These are phyloP conservation scores for Nautilus pompilius DNA, from an alignment of 1,140 invertebrate species.

Conservation along the genomic window DNA sequence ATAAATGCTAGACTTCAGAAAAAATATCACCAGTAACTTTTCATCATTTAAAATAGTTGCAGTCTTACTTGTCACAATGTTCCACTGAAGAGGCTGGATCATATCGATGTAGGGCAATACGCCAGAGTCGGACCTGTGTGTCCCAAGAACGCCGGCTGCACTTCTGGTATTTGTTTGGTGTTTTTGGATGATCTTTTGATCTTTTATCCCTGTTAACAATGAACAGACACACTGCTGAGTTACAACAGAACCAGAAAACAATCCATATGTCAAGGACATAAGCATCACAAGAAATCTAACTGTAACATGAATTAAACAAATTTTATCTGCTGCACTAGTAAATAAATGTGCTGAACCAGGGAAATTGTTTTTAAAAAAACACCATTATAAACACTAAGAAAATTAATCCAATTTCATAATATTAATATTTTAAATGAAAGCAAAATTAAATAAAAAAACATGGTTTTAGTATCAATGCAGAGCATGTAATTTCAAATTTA, in stretches of 20 bases:
- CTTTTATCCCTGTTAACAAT: slow-evolving; percentile 62
- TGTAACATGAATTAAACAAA: not conserved
- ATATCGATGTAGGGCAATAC: slow-evolving; percentile 78
- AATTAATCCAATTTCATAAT: no score
- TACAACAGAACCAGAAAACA: not conserved
- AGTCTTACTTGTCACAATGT: no score
- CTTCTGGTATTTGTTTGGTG: slow-evolving; percentile 80
- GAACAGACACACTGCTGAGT: slow-evolving; percentile 1
- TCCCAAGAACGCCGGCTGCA: slow-evolving; percentile 90
- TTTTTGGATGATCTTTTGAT: slow-evolving; percentile 72
- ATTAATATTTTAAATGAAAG: no score
- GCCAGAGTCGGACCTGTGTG: slow-evolving; percentile 80
- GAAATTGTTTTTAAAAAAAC: not conserved
- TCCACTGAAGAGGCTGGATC: no score
- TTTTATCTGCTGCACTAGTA: slow-evolving; percentile 4
- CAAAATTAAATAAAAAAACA: no score
- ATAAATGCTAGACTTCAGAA: no score
- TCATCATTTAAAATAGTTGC: no score
- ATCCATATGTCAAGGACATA: not conserved
- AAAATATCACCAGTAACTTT: no score
- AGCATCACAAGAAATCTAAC: not conserved
- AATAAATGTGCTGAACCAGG: not conserved
- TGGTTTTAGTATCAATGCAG: no score
- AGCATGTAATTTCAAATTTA: no score
- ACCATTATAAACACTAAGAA: no score